These are phyloP conservation scores for Notoglanidium macrostoma DNA, from an alignment of 2,797 vertebrate species.

Conservation along the genomic window DNA sequence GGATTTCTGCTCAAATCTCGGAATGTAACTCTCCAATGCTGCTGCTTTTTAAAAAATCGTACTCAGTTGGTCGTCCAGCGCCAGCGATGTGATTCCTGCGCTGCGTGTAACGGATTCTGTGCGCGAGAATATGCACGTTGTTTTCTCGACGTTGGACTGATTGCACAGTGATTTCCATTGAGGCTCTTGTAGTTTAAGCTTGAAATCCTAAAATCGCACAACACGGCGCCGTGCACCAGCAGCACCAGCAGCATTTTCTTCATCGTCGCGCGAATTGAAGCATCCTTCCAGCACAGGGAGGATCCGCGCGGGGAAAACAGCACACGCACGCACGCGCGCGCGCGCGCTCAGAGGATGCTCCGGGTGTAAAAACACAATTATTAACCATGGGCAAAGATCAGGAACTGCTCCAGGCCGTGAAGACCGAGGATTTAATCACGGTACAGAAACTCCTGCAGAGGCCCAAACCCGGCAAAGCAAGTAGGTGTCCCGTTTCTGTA, in stretches of 20 bases:
- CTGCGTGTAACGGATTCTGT: not conserved
- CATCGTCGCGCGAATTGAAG: constrained; percentile 35
- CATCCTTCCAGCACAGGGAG: constrained; percentile 60
- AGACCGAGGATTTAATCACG: constrained; percentile 93
- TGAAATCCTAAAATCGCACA: not conserved
- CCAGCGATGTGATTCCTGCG: not conserved
- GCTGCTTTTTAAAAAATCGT: not conserved
- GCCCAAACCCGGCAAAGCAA: constrained; percentile 93
- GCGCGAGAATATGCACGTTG: constrained; percentile 8
- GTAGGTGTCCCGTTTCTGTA: constrained; percentile 69
- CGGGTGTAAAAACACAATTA: constrained; percentile 67
- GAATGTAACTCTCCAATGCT: not conserved
- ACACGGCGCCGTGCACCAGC: not conserved
- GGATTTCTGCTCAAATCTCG: constrained; percentile 17
- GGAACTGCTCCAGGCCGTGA: constrained; percentile 97
- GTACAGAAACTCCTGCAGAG: constrained; percentile 97
- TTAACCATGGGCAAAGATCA: constrained; percentile 95
- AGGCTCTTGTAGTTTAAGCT: too few relatives aligned
- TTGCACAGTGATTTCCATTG: not conserved
- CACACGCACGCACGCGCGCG: not conserved
- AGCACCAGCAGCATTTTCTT: not conserved
- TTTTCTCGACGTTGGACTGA: not conserved
- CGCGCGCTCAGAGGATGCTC: constrained; percentile 35
- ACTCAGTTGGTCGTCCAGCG: too few relatives aligned
- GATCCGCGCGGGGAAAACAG: constrained; percentile 31